Evolutionary conservation across 2,888 invertebrate species (phyloP).

Genomic region (Aporophyla lueneburgensis): DNA sequence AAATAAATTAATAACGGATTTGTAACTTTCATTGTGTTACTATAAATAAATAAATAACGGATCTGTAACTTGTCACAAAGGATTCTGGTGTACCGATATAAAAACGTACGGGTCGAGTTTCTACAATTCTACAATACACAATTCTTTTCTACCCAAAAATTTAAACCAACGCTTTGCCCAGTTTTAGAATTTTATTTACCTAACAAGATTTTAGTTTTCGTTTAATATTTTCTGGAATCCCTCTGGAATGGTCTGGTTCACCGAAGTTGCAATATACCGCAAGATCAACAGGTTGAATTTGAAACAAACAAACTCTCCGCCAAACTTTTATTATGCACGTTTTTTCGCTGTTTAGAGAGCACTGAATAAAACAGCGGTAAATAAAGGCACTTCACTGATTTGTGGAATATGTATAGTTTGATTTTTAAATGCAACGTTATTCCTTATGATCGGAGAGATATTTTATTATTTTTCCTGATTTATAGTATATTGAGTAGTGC

Average conservation of each 20-base stretch:
- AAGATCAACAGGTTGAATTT: slow-evolving; percentile 54
- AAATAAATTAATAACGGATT: neutral
- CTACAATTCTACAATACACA: too few relatives aligned
- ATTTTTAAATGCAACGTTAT: neutral
- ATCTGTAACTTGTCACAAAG: too few relatives aligned
- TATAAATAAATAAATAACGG: too few relatives aligned
- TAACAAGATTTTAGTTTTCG: slow-evolving; percentile 3
- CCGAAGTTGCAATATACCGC: slow-evolving; percentile 19
- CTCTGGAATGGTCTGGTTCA: slow-evolving; percentile 4
- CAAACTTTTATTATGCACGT: slow-evolving; percentile 31
- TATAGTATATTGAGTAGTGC: neutral
- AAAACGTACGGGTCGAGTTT: neutral
- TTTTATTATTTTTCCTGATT: neutral
- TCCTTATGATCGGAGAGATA: neutral
- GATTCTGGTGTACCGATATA: neutral
- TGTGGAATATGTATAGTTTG: neutral
- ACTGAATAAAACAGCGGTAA: neutral
- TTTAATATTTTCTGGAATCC: slow-evolving; percentile 17
- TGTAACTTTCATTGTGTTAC: too few relatives aligned
- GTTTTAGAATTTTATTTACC: slow-evolving; percentile 22
- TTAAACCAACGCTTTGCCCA: neutral
- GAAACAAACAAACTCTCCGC: slow-evolving; percentile 28
- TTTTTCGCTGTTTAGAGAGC: slow-evolving; percentile 8
- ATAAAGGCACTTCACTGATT: neutral
- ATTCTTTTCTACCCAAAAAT: neutral